Evolutionary conservation across 2,113 vertebrate species (phyloP), one percentile per base, ranked within the genome.

Genomic region (Elanus axillaris): DNA sequence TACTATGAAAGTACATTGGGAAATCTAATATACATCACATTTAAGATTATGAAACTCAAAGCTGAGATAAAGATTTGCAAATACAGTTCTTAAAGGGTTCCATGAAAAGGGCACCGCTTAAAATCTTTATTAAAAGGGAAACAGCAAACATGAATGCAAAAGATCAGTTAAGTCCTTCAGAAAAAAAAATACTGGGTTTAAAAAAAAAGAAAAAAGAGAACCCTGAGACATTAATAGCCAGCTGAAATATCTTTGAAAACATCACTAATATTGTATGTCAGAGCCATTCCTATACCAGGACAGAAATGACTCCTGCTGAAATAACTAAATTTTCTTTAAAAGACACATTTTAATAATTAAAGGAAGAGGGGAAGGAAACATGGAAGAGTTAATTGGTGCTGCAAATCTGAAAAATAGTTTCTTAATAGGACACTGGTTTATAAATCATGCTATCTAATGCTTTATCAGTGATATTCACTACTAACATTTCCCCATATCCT

Each of bases 391-490:
- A 88, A 86, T 20, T 64, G 52, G 34, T 38, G 69, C 32, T 76
- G 34, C 45, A 95, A 75, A 80, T 72, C 38, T 95, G 88, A 94
- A 86, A 89, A 95, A 92, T 21, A 62, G 66, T 42, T 73, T 94
- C 84, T 78, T 68, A 68, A 90, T 56, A 88, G 72, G 72, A 84
- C 43, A 81, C 59, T 87, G 42, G 43, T 43, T 77, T 83, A 86
- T 67, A 91, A 92, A 78, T 93, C 68, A 85, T 64, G 16, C 69
- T 78, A 76, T 80, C 77, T 82, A 92, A 68, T 32, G 34, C 43
- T 96, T 81, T 78, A 75, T 71, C 64, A 56, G 43, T 60, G 75
- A 89, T 93, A 67, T 7, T 91, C 60, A 89, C 52, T 72, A 75
- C 34, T 86, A 83, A 69, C 23, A 63, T 74, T 80, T 75, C 34